Base-by-base conservation (phyloP, 2,888 invertebrate genomes). In the Caenorhabditis doughertyi region DNA sequence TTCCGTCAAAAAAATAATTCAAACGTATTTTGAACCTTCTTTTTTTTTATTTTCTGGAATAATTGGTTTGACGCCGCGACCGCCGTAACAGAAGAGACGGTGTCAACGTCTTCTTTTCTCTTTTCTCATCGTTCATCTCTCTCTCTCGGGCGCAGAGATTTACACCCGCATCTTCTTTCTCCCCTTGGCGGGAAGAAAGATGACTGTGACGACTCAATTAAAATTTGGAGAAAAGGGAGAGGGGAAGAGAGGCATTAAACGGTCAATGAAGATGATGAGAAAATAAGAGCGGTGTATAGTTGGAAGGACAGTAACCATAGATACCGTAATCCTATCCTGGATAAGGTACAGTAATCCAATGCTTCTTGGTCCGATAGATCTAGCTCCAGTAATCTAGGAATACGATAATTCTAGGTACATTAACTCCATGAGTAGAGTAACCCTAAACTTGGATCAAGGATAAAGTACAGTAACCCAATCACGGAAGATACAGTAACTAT, bases 241-340 rank as follows among this genome's bases (percentile, higher is more conserved):
- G 25, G 68, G 29, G 60, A n/a, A n/a, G n/a, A n/a, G n/a, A 35
- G 47, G 51, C 58, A 65, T 72, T 62, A 67, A 64, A 68, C 60
- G 71, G 70, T 44, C 47, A 53, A 23, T 23, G 53, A 53, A 5
- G 53, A 27, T 9, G 29, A 39, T 44, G 39, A 39, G 39, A 16
- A 39, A 39, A 39, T 39, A 13, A 39, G 39, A 47, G 11, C 11
- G 16, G 21, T 18, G 55, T 25, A 47, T 39, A 53, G 11, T 51
- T 9, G 39, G 39, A 39, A 13, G 13, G 39, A 39, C 39, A 13
- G 13, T 39, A 13, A 39, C 13, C 39, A 39, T 13, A 16, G 13
- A 11, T 39, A 13, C 9, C 13, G 32, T 4, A 7, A 7, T 32
- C 32, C n/a, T n/a, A n/a, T 7, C 32, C 32, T 32, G 32, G 9